Evolutionary conservation across 2,113 vertebrate genomes (phyloP).

Genomic region (Otocyon megalotis): DNA sequence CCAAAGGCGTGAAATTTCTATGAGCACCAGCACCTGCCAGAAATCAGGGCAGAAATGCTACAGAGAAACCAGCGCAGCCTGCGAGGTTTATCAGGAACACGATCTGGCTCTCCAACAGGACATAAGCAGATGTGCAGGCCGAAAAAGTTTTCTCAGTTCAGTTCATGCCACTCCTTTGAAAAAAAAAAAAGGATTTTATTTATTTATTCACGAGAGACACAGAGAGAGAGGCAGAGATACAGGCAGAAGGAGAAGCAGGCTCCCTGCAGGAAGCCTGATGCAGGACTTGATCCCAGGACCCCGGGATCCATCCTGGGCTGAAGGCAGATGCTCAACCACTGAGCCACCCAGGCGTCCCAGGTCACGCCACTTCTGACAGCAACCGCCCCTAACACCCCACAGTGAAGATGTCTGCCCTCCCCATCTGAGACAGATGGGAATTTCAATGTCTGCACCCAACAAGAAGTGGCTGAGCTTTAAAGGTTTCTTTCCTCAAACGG

Average conservation of each 20-base stretch:
- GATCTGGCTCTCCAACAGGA: neutral
- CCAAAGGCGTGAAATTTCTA: accelerated
- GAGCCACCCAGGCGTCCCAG: neutral
- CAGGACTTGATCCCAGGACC: too few species aligned
- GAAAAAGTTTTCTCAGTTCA: neutral
- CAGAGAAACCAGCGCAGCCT: too few species aligned
- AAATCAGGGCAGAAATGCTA: neutral
- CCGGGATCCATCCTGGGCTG: too few species aligned
- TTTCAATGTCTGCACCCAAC: neutral
- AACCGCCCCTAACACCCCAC: accelerated
- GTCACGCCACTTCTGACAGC: accelerated
- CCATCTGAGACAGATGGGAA: neutral
- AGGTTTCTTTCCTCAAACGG: neutral
- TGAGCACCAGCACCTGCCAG: neutral
- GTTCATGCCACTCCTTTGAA: neutral
- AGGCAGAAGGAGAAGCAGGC: too few species aligned
- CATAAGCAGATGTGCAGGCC: accelerated
- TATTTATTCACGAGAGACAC: too few species aligned
- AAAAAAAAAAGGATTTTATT: too few species aligned
- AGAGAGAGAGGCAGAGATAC: too few species aligned
- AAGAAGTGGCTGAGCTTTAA: neutral
- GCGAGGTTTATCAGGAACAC: accelerated
- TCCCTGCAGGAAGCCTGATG: too few species aligned
- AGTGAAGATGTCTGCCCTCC: accelerated
- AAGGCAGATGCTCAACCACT: too few species aligned